These are phyloP conservation scores for Aldrovandia affinis DNA, from an alignment of 2,797 vertebrate genomes.

Conservation along the genomic window DNA sequence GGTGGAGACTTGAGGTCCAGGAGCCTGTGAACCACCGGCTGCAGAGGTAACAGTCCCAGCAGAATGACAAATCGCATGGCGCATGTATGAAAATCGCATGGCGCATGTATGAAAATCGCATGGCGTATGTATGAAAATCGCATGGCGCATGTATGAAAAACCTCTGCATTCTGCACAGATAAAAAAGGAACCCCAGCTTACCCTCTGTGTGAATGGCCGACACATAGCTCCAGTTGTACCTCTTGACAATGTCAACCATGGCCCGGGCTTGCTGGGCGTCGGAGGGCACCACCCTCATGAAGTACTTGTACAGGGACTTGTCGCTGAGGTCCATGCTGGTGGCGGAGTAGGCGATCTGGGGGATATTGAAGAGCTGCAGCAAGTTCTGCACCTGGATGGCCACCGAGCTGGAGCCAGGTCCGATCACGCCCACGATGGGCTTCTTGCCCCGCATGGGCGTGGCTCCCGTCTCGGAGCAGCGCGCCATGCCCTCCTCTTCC, in stretches of 20 bases:
- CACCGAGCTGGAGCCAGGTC: slow-evolving; percentile 95
- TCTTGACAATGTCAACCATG: slow-evolving; percentile 98
- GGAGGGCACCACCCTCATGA: slow-evolving; percentile 98
- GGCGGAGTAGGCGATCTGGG: slow-evolving; percentile 96
- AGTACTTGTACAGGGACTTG: slow-evolving; percentile 96
- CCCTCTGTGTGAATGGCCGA: slow-evolving; percentile 98
- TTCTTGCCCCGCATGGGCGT: slow-evolving; percentile 87
- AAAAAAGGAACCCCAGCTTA: slow-evolving; percentile 58
- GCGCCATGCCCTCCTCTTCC: slow-evolving; percentile 75
- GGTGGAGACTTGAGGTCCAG: background rate
- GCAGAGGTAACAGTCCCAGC: background rate
- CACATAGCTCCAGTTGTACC: slow-evolving; percentile 99
- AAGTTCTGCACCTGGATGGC: slow-evolving; percentile 98
- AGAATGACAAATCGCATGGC: background rate
- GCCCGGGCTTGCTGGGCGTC: slow-evolving; percentile 95
- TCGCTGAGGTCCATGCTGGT: slow-evolving; percentile 96
- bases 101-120: background rate
- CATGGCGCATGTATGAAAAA: background rate
- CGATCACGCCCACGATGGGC: slow-evolving; percentile 94
- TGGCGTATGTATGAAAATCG: background rate
- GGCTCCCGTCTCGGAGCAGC: slow-evolving; percentile 84
- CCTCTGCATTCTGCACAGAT: background rate
- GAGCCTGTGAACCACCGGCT: background rate
- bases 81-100: background rate
- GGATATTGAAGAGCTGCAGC: slow-evolving; percentile 97